Evolutionary conservation across 2,113 vertebrate genomes (phyloP).

Genomic region (Tursiops truncatus): DNA sequence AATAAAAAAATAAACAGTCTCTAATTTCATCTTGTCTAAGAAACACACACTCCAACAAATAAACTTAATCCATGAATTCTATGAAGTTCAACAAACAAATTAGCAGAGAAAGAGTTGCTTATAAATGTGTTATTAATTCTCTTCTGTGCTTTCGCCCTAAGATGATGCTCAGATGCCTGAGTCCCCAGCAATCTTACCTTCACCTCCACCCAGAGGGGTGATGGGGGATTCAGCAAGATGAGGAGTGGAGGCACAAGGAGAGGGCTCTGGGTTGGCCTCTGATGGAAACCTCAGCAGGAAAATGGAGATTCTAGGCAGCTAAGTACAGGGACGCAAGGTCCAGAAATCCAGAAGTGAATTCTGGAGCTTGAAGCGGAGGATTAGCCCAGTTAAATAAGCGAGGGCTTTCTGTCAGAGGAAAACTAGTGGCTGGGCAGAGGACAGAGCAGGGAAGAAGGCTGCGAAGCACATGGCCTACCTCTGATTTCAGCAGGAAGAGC

Average conservation of each 20-base stretch:
- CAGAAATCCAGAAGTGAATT: neutral
- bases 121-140: neutral
- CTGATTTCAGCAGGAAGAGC: neutral
- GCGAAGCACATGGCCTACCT: neutral
- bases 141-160: neutral
- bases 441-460: neutral
- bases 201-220: too few species aligned
- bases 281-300: neutral
- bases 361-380: neutral
- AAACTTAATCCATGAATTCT: neutral
- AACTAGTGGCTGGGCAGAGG: neutral
- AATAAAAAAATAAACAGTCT: neutral
- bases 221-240: neutral
- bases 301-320: neutral
- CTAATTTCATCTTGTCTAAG: neutral
- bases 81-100: neutral
- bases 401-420: neutral
- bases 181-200: neutral
- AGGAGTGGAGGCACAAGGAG: neutral
- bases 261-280: fast-evolving
- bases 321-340: neutral
- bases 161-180: too few species aligned
- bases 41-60: neutral
- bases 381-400: neutral
- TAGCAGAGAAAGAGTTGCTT: neutral